phyloP scores from a whole-genome alignment of 2,113 vertebrate genomes.

The Speoplatyrhinus poulsoni region DNA sequence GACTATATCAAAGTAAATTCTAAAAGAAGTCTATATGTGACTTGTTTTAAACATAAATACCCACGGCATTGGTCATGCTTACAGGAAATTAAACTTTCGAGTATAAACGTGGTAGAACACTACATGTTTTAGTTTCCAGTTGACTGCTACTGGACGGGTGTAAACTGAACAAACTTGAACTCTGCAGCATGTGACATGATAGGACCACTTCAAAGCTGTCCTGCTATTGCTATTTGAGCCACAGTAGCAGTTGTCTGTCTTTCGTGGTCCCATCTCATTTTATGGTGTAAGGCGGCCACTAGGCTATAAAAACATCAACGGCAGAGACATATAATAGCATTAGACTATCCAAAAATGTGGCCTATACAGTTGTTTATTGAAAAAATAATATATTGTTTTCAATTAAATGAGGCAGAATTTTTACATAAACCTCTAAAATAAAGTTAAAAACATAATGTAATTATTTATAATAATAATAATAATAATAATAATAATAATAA shows the following conservation, averaged over 20 bases:
- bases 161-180: constrained; percentile 53
- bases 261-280: constrained; percentile 56
- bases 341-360: background rate
- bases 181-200: constrained; percentile 42
- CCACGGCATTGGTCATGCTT: no score
- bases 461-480: no score
- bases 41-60: no score
- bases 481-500: no score
- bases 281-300: constrained; percentile 43
- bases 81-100: no score
- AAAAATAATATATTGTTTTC: no score
- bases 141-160: background rate
- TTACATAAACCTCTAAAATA: no score
- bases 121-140: background rate
- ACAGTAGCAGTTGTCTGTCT: constrained; percentile 73
- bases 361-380: no score
- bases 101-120: background rate
- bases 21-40: no score
- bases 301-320: constrained; percentile 47
- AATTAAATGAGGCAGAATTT: no score
- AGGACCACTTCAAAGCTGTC: constrained; percentile 51
- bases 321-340: constrained; percentile 1
- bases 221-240: constrained; percentile 65
- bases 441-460: no score
- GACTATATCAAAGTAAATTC: no score